Evolutionary conservation across 2,113 vertebrate species (phyloP).

Genomic region (Camarhynchus parvulus): DNA sequence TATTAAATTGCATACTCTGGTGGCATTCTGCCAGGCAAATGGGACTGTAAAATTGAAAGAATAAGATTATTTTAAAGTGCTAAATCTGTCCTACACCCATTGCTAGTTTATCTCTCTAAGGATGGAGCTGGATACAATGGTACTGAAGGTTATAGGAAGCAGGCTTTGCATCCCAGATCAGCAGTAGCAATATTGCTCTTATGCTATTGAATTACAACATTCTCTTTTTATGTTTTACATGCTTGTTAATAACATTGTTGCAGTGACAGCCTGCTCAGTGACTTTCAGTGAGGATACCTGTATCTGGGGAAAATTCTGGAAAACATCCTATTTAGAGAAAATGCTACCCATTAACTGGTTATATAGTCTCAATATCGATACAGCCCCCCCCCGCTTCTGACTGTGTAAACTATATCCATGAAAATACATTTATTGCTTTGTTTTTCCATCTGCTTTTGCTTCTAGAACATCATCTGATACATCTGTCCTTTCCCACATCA

Average conservation of each 20-base stretch:
- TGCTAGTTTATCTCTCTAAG: neutral
- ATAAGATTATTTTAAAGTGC: constrained; percentile 8
- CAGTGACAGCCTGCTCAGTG: neutral
- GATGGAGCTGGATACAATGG: neutral
- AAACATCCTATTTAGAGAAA: neutral
- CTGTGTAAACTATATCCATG: neutral
- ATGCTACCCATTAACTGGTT: neutral
- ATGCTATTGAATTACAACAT: neutral
- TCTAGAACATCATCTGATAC: neutral
- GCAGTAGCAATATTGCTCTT: neutral
- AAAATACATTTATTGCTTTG: neutral
- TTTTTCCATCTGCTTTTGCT: neutral
- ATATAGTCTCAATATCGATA: neutral
- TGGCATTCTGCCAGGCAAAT: constrained; percentile 28
- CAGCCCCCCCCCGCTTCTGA: neutral
- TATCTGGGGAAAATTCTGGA: neutral
- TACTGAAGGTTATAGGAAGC: neutral
- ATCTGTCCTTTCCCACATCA: neutral
- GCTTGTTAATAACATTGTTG: neutral
- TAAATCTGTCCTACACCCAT: neutral
- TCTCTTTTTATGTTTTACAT: neutral
- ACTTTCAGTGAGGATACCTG: neutral
- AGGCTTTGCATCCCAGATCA: neutral
- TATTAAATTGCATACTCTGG: constrained; percentile 33
- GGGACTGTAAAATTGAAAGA: neutral